These are phyloP conservation scores for Coregonus clupeaformis DNA, from an alignment of 2,113 vertebrate genomes.

Conservation along the genomic window DNA sequence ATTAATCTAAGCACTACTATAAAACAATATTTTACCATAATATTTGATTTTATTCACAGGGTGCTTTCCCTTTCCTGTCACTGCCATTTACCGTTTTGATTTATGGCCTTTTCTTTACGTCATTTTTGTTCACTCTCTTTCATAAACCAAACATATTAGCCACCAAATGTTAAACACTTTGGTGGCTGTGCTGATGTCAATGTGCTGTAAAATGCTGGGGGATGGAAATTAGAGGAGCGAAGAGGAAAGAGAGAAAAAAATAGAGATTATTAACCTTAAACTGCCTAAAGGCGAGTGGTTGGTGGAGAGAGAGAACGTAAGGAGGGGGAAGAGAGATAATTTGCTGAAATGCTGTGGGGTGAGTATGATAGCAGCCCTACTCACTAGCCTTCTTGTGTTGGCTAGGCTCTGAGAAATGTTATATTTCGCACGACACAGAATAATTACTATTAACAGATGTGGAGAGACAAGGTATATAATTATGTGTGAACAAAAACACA, in stretches of 20 bases:
- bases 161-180: slow-evolving; percentile 63
- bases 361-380: background rate
- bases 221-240: slow-evolving; percentile 42
- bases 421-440: too few species aligned
- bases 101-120: slow-evolving; percentile 55
- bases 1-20: slow-evolving; percentile 66
- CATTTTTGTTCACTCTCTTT: background rate
- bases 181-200: slow-evolving; percentile 48
- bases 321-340: slow-evolving; percentile 25
- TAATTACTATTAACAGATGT: too few species aligned
- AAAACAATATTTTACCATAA: slow-evolving; percentile 49
- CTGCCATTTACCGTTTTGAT: slow-evolving; percentile 63
- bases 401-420: too few species aligned
- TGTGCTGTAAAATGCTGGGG: slow-evolving; percentile 36
- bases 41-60: slow-evolving; percentile 32
- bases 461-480: too few species aligned
- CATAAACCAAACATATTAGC: slow-evolving; percentile 62
- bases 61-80: slow-evolving; percentile 65
- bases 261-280: slow-evolving; percentile 67
- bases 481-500: too few species aligned
- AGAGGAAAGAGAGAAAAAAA: slow-evolving; percentile 40
- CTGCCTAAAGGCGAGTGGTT: slow-evolving; percentile 52
- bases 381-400: too few species aligned
- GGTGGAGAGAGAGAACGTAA: slow-evolving; percentile 27
- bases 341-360: slow-evolving; percentile 20